Conservation (phyloP, 2,888 invertebrate species). For the Hartigia nigra region DNA sequence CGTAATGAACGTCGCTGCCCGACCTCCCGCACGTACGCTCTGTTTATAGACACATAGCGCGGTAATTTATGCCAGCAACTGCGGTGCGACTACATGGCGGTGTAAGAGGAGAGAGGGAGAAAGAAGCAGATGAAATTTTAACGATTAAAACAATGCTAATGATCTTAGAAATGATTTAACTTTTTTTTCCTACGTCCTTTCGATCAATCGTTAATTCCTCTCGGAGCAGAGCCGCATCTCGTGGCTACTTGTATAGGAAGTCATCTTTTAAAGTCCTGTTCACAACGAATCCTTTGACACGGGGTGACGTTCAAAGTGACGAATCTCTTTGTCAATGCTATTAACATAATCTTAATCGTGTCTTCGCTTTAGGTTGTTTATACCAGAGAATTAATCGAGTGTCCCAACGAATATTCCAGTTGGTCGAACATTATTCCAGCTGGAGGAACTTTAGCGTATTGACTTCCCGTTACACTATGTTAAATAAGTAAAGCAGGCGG, state of each 20-base stretch:
- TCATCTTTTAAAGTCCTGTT: neutral
- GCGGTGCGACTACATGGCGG: neutral
- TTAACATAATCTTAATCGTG: neutral
- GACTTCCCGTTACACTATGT: too few species aligned
- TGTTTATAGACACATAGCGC: neutral
- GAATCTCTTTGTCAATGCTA: neutral
- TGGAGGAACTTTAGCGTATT: neutral
- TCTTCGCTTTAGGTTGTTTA: neutral
- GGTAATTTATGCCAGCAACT: neutral
- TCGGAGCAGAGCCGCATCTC: neutral
- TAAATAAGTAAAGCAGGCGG: too few species aligned
- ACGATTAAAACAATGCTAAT: too few species aligned
- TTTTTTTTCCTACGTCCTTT: too few species aligned
- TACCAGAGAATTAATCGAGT: neutral
- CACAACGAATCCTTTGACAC: neutral
- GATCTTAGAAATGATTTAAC: too few species aligned
- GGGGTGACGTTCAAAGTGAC: neutral
- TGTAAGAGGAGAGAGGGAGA: neutral
- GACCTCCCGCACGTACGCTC: conserved; percentile 8
- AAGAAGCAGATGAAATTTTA: neutral
- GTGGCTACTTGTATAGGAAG: neutral
- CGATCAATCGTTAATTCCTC: too few species aligned
- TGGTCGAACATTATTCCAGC: neutral
- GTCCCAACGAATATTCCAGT: neutral
- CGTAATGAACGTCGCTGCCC: conserved; percentile 2